These are phyloP conservation scores for Arrhopalites spinosus DNA, from an alignment of 2,888 invertebrate genomes.

Conservation along the genomic window DNA sequence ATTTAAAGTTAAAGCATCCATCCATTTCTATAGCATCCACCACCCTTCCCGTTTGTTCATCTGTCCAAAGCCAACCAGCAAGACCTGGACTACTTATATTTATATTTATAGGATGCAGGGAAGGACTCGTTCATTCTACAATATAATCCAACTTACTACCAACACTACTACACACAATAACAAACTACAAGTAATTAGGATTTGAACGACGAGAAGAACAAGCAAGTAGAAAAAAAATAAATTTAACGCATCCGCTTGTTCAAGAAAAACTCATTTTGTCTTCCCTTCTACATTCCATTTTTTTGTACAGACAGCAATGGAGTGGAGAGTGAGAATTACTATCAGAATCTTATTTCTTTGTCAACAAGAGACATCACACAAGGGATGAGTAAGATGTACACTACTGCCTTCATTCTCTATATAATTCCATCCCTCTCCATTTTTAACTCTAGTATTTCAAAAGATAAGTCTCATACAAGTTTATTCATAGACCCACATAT, in stretches of 20 bases:
- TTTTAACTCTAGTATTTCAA: too few species aligned
- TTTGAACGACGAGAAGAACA: slow-evolving; percentile 22
- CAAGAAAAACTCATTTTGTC: slow-evolving; percentile 26
- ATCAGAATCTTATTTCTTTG: too few species aligned
- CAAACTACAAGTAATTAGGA: slow-evolving; percentile 26
- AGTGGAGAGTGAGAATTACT: background rate
- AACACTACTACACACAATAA: background rate
- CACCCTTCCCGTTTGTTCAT: slow-evolving; percentile 32
- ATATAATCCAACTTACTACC: background rate
- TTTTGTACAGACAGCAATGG: background rate
- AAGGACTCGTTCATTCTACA: background rate
- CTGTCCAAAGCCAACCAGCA: slow-evolving; percentile 2
- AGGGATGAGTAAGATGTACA: too few species aligned
- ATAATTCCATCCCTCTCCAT: too few species aligned
- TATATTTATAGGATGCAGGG: too few species aligned
- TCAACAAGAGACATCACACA: background rate
- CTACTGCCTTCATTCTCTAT: too few species aligned
- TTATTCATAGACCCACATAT: too few species aligned
- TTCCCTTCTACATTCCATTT: background rate
- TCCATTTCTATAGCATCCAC: slow-evolving; percentile 5
- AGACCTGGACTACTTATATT: background rate
- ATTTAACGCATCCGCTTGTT: slow-evolving; percentile 24
- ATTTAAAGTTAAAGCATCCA: slow-evolving; percentile 14
- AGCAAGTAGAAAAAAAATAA: background rate
- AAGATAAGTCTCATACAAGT: too few species aligned